These are phyloP conservation scores for Micropoecilia bifurca DNA, from an alignment of 2,797 vertebrate species.

Conservation along the genomic window DNA sequence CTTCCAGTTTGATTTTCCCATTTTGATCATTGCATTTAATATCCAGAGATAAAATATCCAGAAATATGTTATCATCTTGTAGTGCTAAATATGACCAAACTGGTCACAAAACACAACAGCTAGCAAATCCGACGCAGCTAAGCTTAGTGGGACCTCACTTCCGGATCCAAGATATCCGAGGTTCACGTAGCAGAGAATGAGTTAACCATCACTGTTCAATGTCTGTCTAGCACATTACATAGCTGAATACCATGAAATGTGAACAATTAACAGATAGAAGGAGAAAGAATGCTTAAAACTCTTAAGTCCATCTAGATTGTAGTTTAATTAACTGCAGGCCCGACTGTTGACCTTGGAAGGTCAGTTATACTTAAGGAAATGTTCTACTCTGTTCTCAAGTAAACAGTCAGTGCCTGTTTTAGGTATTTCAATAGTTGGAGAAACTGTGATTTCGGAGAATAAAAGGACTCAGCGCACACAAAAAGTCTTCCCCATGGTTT, in stretches of 20 bases:
- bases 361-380: background rate
- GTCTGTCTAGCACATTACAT: background rate
- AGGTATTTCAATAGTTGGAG: background rate
- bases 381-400: background rate
- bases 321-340: background rate
- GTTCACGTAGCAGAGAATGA: background rate
- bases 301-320: background rate
- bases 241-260: background rate
- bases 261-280: background rate
- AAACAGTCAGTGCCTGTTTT: conserved; percentile 9
- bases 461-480: background rate
- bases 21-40: background rate
- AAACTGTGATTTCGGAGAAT: background rate
- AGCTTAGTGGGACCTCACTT: background rate
- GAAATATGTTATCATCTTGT: background rate
- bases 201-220: background rate
- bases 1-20: background rate
- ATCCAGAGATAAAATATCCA: background rate
- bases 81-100: background rate
- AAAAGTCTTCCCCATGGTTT: background rate
- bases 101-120: background rate
- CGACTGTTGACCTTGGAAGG: background rate
- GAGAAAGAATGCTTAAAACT: background rate
- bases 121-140: background rate
- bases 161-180: background rate